Base-by-base conservation (phyloP, 2,797 vertebrate species). In the Limosa lapponica region DNA sequence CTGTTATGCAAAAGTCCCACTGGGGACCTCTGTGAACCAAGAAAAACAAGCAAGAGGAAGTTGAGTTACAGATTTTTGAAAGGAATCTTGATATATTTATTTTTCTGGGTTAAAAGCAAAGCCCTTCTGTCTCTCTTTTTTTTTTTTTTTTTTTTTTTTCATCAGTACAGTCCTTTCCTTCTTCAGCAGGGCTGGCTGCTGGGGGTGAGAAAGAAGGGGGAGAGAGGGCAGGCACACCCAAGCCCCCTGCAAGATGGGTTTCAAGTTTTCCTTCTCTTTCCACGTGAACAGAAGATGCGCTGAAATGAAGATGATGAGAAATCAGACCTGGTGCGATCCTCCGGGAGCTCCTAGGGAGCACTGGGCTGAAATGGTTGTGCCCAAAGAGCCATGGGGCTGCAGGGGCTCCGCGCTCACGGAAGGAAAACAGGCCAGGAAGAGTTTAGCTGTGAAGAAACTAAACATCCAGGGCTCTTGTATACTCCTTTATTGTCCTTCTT, bases 61-160 rank as follows among this genome's bases (percentile, higher is more conserved):
- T 11, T 6, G 54, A 67, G 57, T 64, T 97, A 52, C 85, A 87
- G 66, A 57, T 90, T 94, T 91, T 92, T 94, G 87, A 93, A 97
- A 97, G 92, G 70, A 96, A 90, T 91, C 70, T 74, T 64, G 87
- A 89, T 93, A 12, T 80, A 89, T 96, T 97, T 96, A 82, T 95
- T 95, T 96, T 48, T 72, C 69, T 94, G 75, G 55, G 90, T 91
- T 95, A 55, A 91, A 90, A 90, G 85, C 66, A 85, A 78, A 78
- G n/a, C 77, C 61, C 71, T 88, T 96, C 96, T 96, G 92, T 95
- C 94, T 84, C n/a, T n/a, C n/a, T n/a, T n/a, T n/a, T 12, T 88
- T 87, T 16, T 83, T 87, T 89, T 36, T 16, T 34, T 15, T 58
- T 25, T 36, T 58, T 34, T 14, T 34, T 34, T 34, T 82, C 73